Evolutionary conservation across 2,113 vertebrate genomes (phyloP).

Genomic region (Prinia subflava): DNA sequence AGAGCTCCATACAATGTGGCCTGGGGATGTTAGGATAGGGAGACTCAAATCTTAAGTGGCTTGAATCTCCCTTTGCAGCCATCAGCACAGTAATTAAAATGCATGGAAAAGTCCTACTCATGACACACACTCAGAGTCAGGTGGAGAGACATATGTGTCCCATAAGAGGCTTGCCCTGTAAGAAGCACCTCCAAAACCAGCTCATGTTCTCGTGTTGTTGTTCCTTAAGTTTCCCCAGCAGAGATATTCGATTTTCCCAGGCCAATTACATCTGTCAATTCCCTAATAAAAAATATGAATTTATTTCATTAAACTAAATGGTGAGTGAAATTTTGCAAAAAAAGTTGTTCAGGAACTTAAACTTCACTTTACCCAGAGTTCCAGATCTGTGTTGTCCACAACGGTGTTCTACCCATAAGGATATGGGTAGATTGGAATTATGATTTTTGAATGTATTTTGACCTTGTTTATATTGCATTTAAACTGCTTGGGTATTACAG

Average conservation of each 20-base stretch:
- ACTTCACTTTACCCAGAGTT: not conserved
- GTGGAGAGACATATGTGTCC: not conserved
- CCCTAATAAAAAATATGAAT: not conserved
- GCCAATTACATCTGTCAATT: not conserved
- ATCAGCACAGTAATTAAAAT: not conserved
- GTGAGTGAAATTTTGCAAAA: not conserved
- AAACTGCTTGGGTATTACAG: not conserved
- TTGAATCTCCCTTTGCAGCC: not conserved
- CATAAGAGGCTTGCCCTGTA: not conserved
- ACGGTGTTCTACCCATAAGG: not conserved
- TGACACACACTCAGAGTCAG: not conserved
- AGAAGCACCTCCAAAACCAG: not conserved
- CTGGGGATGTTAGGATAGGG: fast-evolving
- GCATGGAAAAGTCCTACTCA: not conserved
- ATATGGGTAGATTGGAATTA: not conserved
- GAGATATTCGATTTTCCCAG: not conserved
- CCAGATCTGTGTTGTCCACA: not conserved
- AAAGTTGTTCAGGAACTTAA: not conserved
- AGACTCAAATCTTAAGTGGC: not conserved
- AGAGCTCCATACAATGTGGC: too few relatives aligned
- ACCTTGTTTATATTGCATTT: not conserved
- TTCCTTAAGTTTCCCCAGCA: not conserved
- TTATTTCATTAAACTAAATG: not conserved
- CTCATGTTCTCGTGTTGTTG: not conserved
- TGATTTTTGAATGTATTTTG: not conserved